Conservation (phyloP, 2,797 vertebrate species). For the Melanotaenia pygmaea region DNA sequence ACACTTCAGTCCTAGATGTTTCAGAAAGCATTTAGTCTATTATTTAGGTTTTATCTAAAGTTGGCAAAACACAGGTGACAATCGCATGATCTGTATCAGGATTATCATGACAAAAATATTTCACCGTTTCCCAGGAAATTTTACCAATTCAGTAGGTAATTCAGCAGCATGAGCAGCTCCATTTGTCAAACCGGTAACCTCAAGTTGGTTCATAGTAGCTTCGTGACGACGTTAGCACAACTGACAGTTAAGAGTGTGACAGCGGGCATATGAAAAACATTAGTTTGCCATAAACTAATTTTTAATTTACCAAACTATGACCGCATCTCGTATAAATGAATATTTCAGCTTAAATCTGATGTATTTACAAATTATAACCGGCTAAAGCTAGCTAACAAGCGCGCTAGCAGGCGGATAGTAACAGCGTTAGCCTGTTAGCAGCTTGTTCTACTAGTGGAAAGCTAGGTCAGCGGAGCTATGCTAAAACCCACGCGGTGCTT, state of each 20-base stretch:
- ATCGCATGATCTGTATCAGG: no score
- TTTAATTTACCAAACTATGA: background rate
- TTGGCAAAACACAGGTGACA: background rate
- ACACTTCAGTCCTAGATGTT: slow-evolving; percentile 41
- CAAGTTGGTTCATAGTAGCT: slow-evolving; percentile 48
- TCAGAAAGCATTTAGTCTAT: slow-evolving; percentile 37
- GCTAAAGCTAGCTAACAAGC: slow-evolving; percentile 53
- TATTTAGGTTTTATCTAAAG: background rate
- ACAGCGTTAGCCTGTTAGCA: slow-evolving; percentile 68
- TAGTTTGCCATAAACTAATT: background rate
- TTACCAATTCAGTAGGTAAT: slow-evolving; percentile 17
- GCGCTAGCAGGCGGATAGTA: slow-evolving; percentile 43
- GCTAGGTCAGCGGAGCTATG: slow-evolving; percentile 72
- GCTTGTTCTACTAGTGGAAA: slow-evolving; percentile 12
- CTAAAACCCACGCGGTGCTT: slow-evolving; percentile 78
- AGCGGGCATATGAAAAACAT: slow-evolving; percentile 5
- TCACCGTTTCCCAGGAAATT: slow-evolving; percentile 2
- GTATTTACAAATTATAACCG: slow-evolving; percentile 1
- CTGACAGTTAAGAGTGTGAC: slow-evolving; percentile 54
- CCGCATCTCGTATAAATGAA: no score
- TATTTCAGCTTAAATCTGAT: fast-evolving
- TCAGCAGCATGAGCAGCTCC: background rate
- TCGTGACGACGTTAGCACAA: slow-evolving; percentile 53
- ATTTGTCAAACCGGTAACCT: slow-evolving; percentile 41
- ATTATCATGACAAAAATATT: background rate